Base-by-base conservation (phyloP, 2,797 vertebrate species). In the Gambelia wislizenii region DNA sequence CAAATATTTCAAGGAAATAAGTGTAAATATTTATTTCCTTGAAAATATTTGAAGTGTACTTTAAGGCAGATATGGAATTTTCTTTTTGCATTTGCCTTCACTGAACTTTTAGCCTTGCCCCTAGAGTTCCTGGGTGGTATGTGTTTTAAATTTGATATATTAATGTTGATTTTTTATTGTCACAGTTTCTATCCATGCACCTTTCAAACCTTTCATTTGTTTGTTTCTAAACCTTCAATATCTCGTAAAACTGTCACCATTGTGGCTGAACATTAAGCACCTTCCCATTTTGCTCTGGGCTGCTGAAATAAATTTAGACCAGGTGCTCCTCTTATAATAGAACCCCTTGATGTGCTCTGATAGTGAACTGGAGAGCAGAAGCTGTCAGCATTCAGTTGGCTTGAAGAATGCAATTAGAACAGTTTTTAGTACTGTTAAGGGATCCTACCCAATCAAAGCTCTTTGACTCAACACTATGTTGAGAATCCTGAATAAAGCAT, bases 221-320 rank as follows among this genome's bases (percentile, higher is more conserved):
- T 98, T 97, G 97, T 97, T 97, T 98, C 98, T 98, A 94, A 98
- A 95, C 98, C 97, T 97, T 93, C 96, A 96, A 93, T 92, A 85
- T 97, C 95, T 98, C 97, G 96, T 99, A 99, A 99, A 99, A 98
- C 98, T 99, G 99, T 99, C 98, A 98, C 98, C 98, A 98, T 98
- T 94, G 98, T 98, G 97, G 97, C 97, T 98, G 98, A 97, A 98
- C 98, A 98, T 98, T 98, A 98, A 96, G 97, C 98, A 98, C 98
- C 98, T 97, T 98, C 97, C 98, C 97, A 95, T 97, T 98, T 97
- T 96, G 96, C 97, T 97, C 94, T 96, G 96, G 97, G 97, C 97
- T 54, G 82, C 97, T 97, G 97, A 97, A 98, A 97, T 98, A 98
- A 98, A 98, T 98, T 97, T 97, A 95, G 96, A 97, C 97, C 97